A percentile compares a stretch with the other conserved stretches of the same genome.
Evolutionary conservation across 1,140 invertebrate species (phyloP).

Genomic region (Magallana gigas): DNA sequence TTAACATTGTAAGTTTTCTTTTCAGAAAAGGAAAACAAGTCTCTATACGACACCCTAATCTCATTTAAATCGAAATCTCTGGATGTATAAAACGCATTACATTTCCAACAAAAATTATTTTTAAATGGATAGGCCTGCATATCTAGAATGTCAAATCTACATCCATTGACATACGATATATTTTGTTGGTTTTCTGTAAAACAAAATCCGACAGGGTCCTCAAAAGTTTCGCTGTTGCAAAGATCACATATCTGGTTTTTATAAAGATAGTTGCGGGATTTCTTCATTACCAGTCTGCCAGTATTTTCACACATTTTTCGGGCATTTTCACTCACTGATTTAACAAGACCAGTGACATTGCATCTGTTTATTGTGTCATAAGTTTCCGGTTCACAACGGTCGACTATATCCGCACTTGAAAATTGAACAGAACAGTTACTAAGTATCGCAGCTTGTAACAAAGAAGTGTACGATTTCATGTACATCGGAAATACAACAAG

Average conservation of each 20-base stretch:
- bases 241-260: conserved; percentile 12
- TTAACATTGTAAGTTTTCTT: not conserved
- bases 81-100: not conserved
- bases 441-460: not conserved
- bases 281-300: not conserved
- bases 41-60: not conserved
- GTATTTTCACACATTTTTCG: not conserved
- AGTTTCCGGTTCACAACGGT: not conserved
- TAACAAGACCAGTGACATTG: not conserved
- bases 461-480: not conserved
- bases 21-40: not conserved
- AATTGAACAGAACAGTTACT: not conserved
- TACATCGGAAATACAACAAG: not conserved
- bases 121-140: not conserved
- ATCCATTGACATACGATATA: not conserved
- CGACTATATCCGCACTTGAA: not conserved
- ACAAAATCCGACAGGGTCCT: not conserved
- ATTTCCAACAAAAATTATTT: not conserved
- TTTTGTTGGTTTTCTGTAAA: not conserved
- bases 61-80: not conserved
- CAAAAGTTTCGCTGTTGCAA: not conserved
- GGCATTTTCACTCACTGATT: not conserved
- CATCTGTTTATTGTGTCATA: not conserved
- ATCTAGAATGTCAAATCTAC: not conserved
- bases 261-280: not conserved